A percentile compares a stretch with the other conserved stretches of the same genome.
phyloP scores from a whole-genome alignment of 2,113 vertebrate species.

The Brachypteracias leptosomus region DNA sequence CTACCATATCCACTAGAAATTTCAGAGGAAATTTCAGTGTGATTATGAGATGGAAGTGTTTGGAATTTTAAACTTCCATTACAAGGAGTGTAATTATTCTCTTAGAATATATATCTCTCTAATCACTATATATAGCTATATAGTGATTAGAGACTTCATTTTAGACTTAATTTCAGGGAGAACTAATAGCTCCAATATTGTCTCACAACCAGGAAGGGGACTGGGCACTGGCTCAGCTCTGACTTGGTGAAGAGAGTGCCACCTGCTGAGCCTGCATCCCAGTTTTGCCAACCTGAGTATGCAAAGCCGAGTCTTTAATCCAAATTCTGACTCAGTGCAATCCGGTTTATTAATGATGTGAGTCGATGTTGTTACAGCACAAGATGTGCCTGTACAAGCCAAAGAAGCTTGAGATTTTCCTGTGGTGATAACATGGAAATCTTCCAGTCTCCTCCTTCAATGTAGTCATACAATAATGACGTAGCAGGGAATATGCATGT shows the following conservation, averaged over 20 bases:
- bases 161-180: neutral
- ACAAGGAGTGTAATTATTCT: neutral
- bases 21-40: neutral
- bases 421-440: slow-evolving; percentile 44
- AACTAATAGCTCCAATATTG: neutral
- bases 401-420: slow-evolving; percentile 31
- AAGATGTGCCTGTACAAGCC: slow-evolving; percentile 29
- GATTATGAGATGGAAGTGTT: neutral
- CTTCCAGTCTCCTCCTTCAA: slow-evolving; percentile 22
- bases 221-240: accelerated
- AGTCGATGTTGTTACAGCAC: neutral
- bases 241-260: slow-evolving; percentile 21
- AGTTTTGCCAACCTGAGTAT: neutral
- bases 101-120: no score
- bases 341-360: slow-evolving; percentile 22
- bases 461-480: slow-evolving; percentile 57
- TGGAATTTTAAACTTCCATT: neutral
- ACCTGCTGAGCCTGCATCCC: slow-evolving; percentile 17
- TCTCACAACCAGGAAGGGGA: neutral
- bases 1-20: neutral
- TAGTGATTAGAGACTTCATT: neutral
- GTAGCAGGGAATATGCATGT: slow-evolving; percentile 17
- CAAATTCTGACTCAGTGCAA: slow-evolving; percentile 51
- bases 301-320: neutral
- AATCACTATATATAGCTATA: no score